Percentiles rank a stretch among this genome's conserved stretches.
Evolutionary conservation across 2,888 invertebrate species (phyloP).

Genomic region (Scaptomyza polygonia): DNA sequence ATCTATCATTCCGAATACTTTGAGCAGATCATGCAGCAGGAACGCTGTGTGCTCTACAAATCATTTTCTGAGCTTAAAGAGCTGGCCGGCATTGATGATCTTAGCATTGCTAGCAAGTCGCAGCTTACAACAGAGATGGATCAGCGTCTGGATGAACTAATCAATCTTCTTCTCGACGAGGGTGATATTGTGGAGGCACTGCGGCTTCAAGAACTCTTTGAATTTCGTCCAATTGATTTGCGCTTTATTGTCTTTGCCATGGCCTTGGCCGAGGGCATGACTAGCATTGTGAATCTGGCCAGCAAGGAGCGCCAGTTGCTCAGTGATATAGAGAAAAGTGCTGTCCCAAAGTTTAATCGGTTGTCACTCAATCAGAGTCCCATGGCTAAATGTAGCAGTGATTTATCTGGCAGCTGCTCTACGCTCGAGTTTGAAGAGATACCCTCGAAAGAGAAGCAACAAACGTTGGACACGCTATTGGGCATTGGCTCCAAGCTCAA

Average conservation of each 20-base stretch:
- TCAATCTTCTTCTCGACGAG: conserved; percentile 85
- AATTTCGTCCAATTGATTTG: conserved; percentile 85
- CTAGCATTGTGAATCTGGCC: conserved; percentile 86
- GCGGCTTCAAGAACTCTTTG: conserved; percentile 85
- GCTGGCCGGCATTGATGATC: conserved; percentile 83
- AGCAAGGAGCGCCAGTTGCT: conserved; percentile 87
- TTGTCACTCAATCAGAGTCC: conserved; percentile 83
- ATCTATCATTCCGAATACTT: conserved; percentile 84
- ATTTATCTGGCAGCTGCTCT: conserved; percentile 78
- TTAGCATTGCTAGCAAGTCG: conserved; percentile 76
- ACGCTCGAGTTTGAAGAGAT: conserved; percentile 83
- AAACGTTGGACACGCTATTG: conserved; percentile 84
- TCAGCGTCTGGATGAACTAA: conserved; percentile 82
- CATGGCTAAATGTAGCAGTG: conserved; percentile 57
- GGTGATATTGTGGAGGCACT: conserved; percentile 86
- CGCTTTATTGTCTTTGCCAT: conserved; percentile 87
- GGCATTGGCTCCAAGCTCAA: conserved; percentile 85
- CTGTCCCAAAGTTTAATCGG: conserved; percentile 83
- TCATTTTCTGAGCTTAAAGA: conserved; percentile 83
- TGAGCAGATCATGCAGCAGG: conserved; percentile 82
- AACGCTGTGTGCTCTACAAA: conserved; percentile 83
- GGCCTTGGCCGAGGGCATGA: conserved; percentile 87
- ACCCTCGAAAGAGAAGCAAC: conserved; percentile 82
- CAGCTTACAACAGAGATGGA: conserved; percentile 77
- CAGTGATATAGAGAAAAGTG: conserved; percentile 83